Base-by-base conservation (phyloP, 2,797 vertebrate genomes). In the Chaetodon trifasciatus region DNA sequence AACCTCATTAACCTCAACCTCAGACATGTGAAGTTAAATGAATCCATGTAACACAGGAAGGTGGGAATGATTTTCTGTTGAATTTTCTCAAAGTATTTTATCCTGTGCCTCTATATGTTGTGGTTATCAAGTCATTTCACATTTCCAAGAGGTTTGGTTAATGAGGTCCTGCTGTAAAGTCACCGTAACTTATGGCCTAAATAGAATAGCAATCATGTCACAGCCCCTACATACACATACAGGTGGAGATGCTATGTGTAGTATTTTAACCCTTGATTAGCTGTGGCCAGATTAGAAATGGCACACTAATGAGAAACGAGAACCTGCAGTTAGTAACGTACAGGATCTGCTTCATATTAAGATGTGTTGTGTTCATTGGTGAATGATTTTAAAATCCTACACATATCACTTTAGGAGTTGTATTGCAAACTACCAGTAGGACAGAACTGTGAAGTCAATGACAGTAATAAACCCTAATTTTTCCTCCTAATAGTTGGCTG, bases 1-100 rank as follows among this genome's bases (percentile, higher is more conserved):
- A 52, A 55, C 63, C 67, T 68, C 52, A 74, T 60, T 75, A 46
- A 83, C 82, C 70, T 86, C 24, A 84, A 65, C 69, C 62, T 71
- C 28, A 62, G 7, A 57, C 13, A 56, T 40, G 17, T 71, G 8
- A 79, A 67, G 7, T 67, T 49, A 23, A 61, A 32, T 39, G 1
- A 70, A 78, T 52, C 2, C 9, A n/a, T 46, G 16, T 60, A 44
- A 64, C 0, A 4, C 11, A 37, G 15, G 39, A 76, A 52, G n/a
- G 61, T 5, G 0, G 11, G 3, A 60, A 23, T 5, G 1, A 21
- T 55, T 55, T 70, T 71, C 32, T 64, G 3, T 65, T 58, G 12
- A 16, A 0, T 65, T 16, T 16, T 19, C 13, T 8, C 4, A 15
- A 60, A 57, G 12, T 42, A 12, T 75, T 50, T 49, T 53, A 16